Conservation (phyloP, 2,113 vertebrate genomes). For the Pedetes capensis region DNA sequence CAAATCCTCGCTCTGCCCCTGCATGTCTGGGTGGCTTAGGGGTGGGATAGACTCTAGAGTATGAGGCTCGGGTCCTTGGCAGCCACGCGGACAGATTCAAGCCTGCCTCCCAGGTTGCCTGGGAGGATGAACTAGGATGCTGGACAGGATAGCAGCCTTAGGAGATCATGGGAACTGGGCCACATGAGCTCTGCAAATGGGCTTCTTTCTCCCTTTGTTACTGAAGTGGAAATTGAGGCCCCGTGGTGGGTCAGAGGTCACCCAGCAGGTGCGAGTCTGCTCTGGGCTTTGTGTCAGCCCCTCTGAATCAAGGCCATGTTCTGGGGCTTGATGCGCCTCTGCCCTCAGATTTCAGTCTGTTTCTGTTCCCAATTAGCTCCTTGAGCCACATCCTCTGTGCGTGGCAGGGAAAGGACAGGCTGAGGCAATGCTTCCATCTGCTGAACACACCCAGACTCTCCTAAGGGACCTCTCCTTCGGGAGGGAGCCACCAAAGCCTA, state of each 20-base stretch:
- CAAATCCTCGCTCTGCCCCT: background rate
- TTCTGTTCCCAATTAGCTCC: background rate
- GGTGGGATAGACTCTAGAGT: background rate
- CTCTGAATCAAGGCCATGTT: too few relatives aligned
- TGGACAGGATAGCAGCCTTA: background rate
- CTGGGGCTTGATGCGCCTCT: background rate
- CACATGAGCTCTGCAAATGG: background rate
- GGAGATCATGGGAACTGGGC: background rate
- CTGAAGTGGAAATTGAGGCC: background rate
- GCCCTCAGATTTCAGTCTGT: background rate
- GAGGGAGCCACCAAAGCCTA: background rate
- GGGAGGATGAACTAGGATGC: background rate
- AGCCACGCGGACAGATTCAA: background rate
- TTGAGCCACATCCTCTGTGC: background rate
- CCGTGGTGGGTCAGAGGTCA: background rate
- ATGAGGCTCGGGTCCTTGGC: background rate
- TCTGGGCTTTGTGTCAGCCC: background rate
- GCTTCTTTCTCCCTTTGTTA: background rate
- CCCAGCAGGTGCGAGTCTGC: fast-evolving
- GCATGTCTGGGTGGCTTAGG: fast-evolving
- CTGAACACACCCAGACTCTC: background rate
- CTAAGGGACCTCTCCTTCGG: background rate
- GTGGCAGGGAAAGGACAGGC: background rate
- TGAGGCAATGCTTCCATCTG: background rate
- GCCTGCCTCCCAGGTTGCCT: background rate